Conservation (phyloP, 1,140 invertebrate species). For the Lepidurus apus region DNA sequence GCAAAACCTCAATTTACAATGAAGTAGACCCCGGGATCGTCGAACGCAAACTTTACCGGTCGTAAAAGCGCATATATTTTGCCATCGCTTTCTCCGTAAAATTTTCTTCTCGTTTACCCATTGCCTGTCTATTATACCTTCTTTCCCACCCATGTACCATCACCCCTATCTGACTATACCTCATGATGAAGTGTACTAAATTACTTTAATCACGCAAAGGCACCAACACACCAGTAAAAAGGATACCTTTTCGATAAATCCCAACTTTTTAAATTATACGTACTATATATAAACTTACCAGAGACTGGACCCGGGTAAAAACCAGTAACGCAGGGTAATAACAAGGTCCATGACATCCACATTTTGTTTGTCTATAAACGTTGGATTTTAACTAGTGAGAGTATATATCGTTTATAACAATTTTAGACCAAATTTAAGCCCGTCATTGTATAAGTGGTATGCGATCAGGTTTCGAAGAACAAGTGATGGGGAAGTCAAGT, state of each 20-base stretch:
- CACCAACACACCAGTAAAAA: neutral
- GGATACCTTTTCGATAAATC: too few relatives aligned
- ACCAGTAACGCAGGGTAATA: neutral
- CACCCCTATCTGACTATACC: neutral
- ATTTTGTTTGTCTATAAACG: neutral
- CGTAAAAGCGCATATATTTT: neutral
- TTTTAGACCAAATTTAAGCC: too few relatives aligned
- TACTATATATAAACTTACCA: neutral
- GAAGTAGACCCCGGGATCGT: neutral
- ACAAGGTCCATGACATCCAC: neutral
- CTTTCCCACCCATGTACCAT: neutral
- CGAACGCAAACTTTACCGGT: neutral
- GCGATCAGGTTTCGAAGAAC: neutral
- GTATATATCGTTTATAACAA: too few relatives aligned
- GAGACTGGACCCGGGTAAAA: neutral
- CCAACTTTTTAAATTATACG: too few relatives aligned
- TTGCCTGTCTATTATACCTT: neutral
- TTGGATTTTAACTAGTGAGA: neutral
- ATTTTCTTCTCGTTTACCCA: neutral
- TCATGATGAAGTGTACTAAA: neutral
- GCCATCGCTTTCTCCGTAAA: neutral
- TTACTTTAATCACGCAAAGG: constrained; percentile 8
- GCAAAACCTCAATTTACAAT: neutral
- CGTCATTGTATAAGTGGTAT: too few relatives aligned
- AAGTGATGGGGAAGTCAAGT: neutral